Evolutionary conservation across 2,888 invertebrate species (phyloP).

Genomic region (Tuta absoluta): DNA sequence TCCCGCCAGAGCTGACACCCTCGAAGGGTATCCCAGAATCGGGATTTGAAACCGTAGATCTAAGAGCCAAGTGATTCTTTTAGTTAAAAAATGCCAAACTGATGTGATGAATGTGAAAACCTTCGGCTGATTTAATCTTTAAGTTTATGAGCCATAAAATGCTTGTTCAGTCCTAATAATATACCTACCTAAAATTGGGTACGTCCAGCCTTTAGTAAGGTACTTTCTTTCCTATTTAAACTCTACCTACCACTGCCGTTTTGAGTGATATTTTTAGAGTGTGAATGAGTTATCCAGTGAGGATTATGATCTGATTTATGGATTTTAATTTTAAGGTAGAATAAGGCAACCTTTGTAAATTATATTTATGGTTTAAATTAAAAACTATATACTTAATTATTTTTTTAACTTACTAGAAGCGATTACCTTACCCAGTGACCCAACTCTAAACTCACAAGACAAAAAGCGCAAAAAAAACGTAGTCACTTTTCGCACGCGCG

Average conservation of each 20-base stretch:
- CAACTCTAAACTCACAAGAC: too few species aligned
- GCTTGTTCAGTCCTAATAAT: background rate
- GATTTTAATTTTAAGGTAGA: slow-evolving; percentile 8
- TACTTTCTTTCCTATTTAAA: background rate
- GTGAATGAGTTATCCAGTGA: slow-evolving; percentile 28
- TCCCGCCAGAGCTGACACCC: slow-evolving; percentile 62
- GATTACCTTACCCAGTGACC: too few species aligned
- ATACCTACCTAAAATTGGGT: background rate
- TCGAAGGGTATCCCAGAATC: slow-evolving; percentile 68
- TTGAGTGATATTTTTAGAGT: slow-evolving; percentile 40
- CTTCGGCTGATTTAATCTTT: background rate
- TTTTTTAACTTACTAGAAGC: too few species aligned
- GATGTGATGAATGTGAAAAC: slow-evolving; percentile 13
- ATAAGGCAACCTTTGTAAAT: slow-evolving; percentile 53
- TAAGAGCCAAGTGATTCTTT: slow-evolving; percentile 58
- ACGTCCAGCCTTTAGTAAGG: background rate
- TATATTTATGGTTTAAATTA: slow-evolving; percentile 67
- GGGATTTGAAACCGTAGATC: slow-evolving; percentile 76
- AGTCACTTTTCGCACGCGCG: too few species aligned
- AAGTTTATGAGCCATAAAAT: background rate
- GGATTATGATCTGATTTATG: slow-evolving; percentile 26
- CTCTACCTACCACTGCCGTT: slow-evolving; percentile 42
- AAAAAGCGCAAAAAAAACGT: too few species aligned
- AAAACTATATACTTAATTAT: slow-evolving; percentile 36
- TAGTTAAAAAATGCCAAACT: slow-evolving; percentile 34